These are phyloP conservation scores for Heliopora coerulea DNA, from an alignment of 92 coral and sea anemone species.

Conservation along the genomic window DNA sequence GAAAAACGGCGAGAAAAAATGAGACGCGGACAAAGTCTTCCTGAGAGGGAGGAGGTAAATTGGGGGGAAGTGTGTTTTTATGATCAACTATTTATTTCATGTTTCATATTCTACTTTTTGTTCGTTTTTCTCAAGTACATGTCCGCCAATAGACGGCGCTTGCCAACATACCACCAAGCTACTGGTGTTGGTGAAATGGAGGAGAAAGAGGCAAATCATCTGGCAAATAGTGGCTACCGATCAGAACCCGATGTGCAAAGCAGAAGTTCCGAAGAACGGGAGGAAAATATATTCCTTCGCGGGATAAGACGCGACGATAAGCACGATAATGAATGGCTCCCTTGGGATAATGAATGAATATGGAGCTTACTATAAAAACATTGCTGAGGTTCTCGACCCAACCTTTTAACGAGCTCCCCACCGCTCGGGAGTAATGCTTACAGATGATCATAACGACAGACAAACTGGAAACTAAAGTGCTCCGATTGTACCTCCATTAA, in stretches of 20 bases:
- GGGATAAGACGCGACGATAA: not conserved
- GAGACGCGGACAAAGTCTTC: constrained; percentile 68
- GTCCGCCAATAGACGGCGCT: constrained; percentile 15
- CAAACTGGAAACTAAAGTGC: constrained; percentile 57
- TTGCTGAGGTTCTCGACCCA: constrained; percentile 92
- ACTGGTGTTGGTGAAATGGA: constrained; percentile 21
- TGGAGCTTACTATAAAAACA: constrained; percentile 61
- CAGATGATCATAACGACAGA: constrained; percentile 44
- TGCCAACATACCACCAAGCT: constrained; percentile 36
- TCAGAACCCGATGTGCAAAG: not conserved
- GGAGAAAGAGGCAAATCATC: constrained; percentile 19
- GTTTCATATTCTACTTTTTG: not conserved
- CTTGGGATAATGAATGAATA: not conserved
- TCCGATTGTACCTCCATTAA: constrained; percentile 86
- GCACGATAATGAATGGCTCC: not conserved
- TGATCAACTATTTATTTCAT: not conserved
- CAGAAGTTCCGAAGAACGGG: too few species aligned
- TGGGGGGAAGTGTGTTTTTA: not conserved
- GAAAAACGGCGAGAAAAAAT: constrained; percentile 82
- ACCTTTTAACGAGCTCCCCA: constrained; percentile 60
- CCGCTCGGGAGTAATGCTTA: constrained; percentile 29
- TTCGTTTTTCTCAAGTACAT: not conserved
- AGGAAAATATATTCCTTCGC: too few species aligned
- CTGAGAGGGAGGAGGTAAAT: constrained; percentile 64
- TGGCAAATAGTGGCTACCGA: not conserved